Base-by-base conservation (phyloP, 2,113 vertebrate genomes). In the Archilochus colubris region DNA sequence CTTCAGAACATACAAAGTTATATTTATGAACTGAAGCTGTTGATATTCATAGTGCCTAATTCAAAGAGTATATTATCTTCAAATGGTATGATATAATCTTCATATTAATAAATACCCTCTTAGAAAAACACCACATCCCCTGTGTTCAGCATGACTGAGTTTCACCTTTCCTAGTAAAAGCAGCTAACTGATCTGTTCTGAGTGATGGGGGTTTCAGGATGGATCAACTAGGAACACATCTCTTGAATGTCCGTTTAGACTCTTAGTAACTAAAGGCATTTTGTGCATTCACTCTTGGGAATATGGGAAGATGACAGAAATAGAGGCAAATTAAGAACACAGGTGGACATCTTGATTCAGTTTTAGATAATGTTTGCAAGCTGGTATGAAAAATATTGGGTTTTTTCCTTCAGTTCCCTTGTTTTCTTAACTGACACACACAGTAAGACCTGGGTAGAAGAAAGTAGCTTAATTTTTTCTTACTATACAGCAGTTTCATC, bases 351-450 rank as follows among this genome's bases (percentile, higher is more conserved):
- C 18, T 55, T 75, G 43, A 78, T 67, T 91, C 68, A 69, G n/a
- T 67, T 86, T 46, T 78, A 91, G 25, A 22, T n/a, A 27, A 70
- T 69, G 66, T 86, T 81, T 86, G 51, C 36, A 91, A 70, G 51
- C 12, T 86, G 8, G 3, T 78, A 27, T 30, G 12, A 58, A n/a
- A 68, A 28, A 2, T 2, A 1, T 2, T 2, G 0, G 1, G 15
- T 9, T 25, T 72, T 43, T 12, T 2, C 30, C 24, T 74, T 86
- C 22, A 12, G 0, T 40, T 70, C 67, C 33, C 18, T 70, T 77
- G 25, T 63, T 86, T 88, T 75, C 22, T 62, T 63, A 70, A 90
- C 43, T 59, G 61, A 86, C 28, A 38, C 8, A 9, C 18, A 85
- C 12, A 79, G 3, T 61, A 76, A 72, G 25, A 24, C 30, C 28